Conservation (phyloP, 2,888 invertebrate species). For the Campoplex nolae region DNA sequence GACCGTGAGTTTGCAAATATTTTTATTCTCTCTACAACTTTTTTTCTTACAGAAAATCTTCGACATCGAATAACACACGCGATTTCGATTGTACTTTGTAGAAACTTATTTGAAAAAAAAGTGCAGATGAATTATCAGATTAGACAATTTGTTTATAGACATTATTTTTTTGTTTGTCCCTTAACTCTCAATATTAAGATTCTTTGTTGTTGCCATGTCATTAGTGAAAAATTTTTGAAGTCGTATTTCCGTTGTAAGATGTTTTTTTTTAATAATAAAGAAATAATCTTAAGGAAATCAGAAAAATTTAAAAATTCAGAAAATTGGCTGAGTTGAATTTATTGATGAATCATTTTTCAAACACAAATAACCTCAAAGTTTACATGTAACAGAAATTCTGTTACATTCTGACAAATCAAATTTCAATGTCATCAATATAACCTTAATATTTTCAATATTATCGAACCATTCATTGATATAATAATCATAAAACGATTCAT, state of each 20-base stretch:
- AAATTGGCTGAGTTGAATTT: too few species aligned
- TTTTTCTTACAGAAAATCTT: neutral
- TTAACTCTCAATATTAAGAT: neutral
- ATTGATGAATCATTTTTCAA: too few species aligned
- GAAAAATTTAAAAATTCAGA: too few species aligned
- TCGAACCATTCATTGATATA: too few species aligned
- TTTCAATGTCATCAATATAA: too few species aligned
- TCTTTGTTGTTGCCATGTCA: neutral
- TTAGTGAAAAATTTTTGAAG: neutral
- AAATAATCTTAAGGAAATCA: too few species aligned
- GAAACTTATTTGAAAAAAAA: neutral
- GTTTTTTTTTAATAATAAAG: neutral
- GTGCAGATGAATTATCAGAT: neutral
- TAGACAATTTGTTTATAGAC: neutral
- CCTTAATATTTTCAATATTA: too few species aligned
- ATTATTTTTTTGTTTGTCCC: neutral
- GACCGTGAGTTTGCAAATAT: constrained; percentile 64
- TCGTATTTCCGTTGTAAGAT: neutral
- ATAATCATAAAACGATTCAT: too few species aligned
- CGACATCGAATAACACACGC: neutral
- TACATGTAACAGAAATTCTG: too few species aligned
- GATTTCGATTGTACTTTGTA: neutral
- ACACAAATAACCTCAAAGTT: too few species aligned
- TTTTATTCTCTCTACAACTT: neutral
- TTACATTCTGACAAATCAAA: too few species aligned